Base-by-base conservation (phyloP, 2,888 invertebrate species). In the Venustoraphidia nigricollis region DNA sequence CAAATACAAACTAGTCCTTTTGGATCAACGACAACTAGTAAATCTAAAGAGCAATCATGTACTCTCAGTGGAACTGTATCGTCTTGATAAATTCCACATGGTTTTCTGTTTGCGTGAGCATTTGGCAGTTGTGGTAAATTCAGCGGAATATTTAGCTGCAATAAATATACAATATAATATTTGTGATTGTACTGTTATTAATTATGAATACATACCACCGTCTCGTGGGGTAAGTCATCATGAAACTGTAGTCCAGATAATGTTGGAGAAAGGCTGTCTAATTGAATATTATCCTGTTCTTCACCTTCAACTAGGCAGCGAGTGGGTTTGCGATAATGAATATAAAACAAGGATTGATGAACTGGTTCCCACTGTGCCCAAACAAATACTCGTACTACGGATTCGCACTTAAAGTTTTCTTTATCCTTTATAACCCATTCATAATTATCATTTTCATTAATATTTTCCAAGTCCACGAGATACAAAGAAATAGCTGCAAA, bases 351-450 rank as follows among this genome's bases (percentile, higher is more conserved):
- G 10, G 85, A 83, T 72, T 90, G 77, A 65, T 83, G 77, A 10
- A 72, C 67, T 51, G 83, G 76, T 61, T 89, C 87, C 89, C 89
- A 90, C 58, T 90, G 90, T 0, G 87, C 86, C 89, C 89, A 91
- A 37, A 82, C 79, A 59, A 88, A 89, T 41, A 76, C 77, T 59
- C 77, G 77, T 2, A 85, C 83, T 34, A 76, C 58, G 2, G 62
- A 60, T 54, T 76, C 75, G 4, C 62, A 57, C 48, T 62, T 62
- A 37, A 69, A 54, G 45, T 61, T 60, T 41, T 57, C 55, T 51
- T 55, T 44, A 63, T 50, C 17, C 36, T 36, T 13, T 36, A 27
- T 27, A 6, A 10, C 11, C 47, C 47, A 47, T 10, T 36, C 27
- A n/a, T 10, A 27, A 27, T 27, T 27, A 27, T 27, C 41, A 44